Conservation (phyloP, 2,888 invertebrate species). For the Sinopyrophorus schimmeli region DNA sequence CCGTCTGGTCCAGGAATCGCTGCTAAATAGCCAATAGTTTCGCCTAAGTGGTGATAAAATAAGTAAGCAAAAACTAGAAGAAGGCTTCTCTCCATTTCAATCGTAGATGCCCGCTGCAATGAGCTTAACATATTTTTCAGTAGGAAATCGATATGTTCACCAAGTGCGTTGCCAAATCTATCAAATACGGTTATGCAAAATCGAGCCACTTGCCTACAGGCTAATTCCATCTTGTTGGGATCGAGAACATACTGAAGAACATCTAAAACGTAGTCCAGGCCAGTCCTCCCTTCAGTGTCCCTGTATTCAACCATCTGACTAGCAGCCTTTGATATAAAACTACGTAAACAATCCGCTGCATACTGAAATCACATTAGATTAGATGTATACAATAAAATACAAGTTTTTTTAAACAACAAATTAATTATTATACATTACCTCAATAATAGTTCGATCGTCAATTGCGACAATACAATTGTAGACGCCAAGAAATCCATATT, state of each 20-base stretch:
- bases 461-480: slow-evolving; percentile 29
- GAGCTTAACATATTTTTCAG: slow-evolving; percentile 30
- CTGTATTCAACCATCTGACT: slow-evolving; percentile 24
- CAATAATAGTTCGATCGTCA: slow-evolving; percentile 26
- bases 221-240: slow-evolving; percentile 26
- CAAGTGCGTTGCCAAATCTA: slow-evolving; percentile 25
- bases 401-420: slow-evolving; percentile 9
- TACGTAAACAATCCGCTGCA: slow-evolving; percentile 31
- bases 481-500: slow-evolving; percentile 25
- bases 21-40: slow-evolving; percentile 27
- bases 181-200: slow-evolving; percentile 34
- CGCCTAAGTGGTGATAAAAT: slow-evolving; percentile 29
- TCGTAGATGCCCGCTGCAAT: slow-evolving; percentile 30
- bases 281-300: slow-evolving; percentile 29
- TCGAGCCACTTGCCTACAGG: slow-evolving; percentile 30
- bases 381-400: slow-evolving; percentile 6
- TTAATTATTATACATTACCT: slow-evolving; percentile 18
- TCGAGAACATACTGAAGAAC: slow-evolving; percentile 32
- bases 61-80: slow-evolving; percentile 34
- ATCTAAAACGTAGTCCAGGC: slow-evolving; percentile 31
- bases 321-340: slow-evolving; percentile 26
- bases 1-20: slow-evolving; percentile 36
- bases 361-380: slow-evolving; percentile 17
- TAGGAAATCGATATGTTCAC: slow-evolving; percentile 28
- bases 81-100: slow-evolving; percentile 25